Conservation (phyloP, 2,888 invertebrate species). For the Thecocarcelia acutangulata region DNA sequence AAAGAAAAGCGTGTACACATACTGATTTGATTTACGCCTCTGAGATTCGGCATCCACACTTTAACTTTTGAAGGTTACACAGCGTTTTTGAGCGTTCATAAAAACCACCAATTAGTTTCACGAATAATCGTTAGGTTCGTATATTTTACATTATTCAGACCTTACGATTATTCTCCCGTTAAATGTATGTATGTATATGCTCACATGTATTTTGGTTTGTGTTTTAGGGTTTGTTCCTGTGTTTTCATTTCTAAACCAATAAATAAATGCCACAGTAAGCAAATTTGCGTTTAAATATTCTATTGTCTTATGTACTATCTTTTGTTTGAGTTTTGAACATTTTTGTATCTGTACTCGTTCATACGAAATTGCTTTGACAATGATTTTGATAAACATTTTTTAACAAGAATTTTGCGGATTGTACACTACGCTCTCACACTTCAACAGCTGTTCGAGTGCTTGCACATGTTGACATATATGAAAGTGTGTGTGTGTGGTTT, state of each 20-base stretch:
- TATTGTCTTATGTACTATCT: neutral
- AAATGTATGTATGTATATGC: neutral
- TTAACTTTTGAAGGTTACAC: too few species aligned
- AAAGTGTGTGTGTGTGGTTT: too few species aligned
- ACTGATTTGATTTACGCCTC: too few species aligned
- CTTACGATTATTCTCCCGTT: too few species aligned
- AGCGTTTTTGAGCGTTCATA: too few species aligned
- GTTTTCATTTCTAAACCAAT: neutral
- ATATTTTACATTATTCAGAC: too few species aligned
- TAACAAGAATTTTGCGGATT: neutral
- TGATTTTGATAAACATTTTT: conserved; percentile 38
- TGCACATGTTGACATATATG: neutral
- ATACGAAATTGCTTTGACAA: conserved; percentile 41
- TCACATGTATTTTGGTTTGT: neutral
- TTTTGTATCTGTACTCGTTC: conserved; percentile 15
- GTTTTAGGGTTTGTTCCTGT: too few species aligned
- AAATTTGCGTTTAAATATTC: conserved; percentile 28
- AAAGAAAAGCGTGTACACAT: too few species aligned
- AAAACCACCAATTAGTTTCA: too few species aligned
- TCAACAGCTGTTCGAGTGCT: neutral
- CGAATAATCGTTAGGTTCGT: too few species aligned
- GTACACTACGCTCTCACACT: neutral
- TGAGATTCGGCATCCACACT: too few species aligned
- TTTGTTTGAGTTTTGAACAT: conserved; percentile 12
- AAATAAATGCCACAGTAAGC: conserved; percentile 34